A percentile compares a stretch with the other conserved stretches of the same genome.
These are phyloP conservation scores for Chouioia cunea DNA, from an alignment of 2,888 invertebrate genomes.

Conservation along the genomic window DNA sequence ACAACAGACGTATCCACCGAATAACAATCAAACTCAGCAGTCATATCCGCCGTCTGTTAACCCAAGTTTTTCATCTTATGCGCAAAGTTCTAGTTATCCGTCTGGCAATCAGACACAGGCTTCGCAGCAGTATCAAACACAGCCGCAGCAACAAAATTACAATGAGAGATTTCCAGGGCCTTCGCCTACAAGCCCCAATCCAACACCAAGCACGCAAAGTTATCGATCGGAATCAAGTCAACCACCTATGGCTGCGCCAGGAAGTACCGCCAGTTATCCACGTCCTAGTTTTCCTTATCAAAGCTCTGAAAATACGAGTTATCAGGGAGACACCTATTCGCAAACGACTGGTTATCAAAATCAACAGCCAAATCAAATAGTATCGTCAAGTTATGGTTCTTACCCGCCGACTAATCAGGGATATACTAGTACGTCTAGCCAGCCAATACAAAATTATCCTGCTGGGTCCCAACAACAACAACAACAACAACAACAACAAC, in stretches of 20 bases:
- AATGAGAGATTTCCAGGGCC: constrained; percentile 53
- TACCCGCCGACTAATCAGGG: constrained; percentile 57
- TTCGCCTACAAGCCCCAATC: constrained; percentile 41
- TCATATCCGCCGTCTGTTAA: constrained; percentile 54
- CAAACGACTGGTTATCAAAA: constrained; percentile 57
- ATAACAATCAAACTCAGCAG: constrained; percentile 58
- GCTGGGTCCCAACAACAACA: constrained; percentile 36
- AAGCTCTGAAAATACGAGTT: constrained; percentile 56
- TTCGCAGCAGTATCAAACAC: constrained; percentile 48
- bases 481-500: constrained; percentile 14
- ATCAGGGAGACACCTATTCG: constrained; percentile 57
- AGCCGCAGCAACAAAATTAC: constrained; percentile 50
- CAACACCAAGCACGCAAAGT: constrained; percentile 48
- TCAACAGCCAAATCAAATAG: constrained; percentile 56
- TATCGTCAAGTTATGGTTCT: constrained; percentile 58
- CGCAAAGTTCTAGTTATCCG: constrained; percentile 58
- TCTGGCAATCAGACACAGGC: constrained; percentile 53
- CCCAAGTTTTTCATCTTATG: constrained; percentile 59
- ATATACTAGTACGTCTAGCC: constrained; percentile 57
- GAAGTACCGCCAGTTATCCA: constrained; percentile 57
- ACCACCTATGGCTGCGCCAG: constrained; percentile 36
- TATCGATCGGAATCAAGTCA: constrained; percentile 58
- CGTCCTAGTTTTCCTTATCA: constrained; percentile 61
- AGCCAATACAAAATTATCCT: constrained; percentile 54
- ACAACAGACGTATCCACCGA: constrained; percentile 48